These are phyloP conservation scores for Gambusia holbrooki DNA, from an alignment of 2,113 vertebrate genomes.

Conservation along the genomic window DNA sequence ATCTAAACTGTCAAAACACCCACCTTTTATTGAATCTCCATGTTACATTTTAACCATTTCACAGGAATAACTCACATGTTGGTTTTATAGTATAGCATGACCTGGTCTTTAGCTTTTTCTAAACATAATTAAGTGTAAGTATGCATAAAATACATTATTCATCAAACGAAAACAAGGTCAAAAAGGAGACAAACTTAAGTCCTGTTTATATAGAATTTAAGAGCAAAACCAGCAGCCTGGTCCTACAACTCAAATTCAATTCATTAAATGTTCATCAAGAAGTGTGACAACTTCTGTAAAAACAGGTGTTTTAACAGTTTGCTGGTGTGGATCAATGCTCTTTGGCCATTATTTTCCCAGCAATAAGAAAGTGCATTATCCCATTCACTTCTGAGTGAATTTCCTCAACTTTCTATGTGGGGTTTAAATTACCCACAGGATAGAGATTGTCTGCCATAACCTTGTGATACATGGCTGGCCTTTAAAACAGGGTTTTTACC, in stretches of 20 bases:
- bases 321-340: background rate
- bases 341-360: background rate
- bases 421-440: conserved; percentile 17
- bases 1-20: conserved; percentile 94
- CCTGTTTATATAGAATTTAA: background rate
- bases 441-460: conserved; percentile 15
- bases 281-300: background rate
- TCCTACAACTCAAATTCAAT: background rate
- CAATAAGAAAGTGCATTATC: background rate
- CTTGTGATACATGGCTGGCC: conserved; percentile 7
- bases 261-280: background rate
- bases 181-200: background rate
- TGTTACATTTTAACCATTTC: conserved; percentile 96
- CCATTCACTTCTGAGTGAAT: background rate
- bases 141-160: conserved; percentile 43
- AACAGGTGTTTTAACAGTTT: background rate
- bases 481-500: conserved; percentile 1
- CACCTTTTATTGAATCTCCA: conserved; percentile 84
- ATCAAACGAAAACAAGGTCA: background rate
- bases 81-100: conserved; percentile 30
- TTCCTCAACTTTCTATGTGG: conserved; percentile 5
- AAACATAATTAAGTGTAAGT: background rate
- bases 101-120: background rate
- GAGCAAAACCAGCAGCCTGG: background rate
- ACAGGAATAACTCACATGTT: conserved; percentile 93